Percentiles rank a stretch among this genome's conserved stretches.
phyloP scores from a whole-genome alignment of 2,888 invertebrate genomes.

The Lycaena phlaeas region DNA sequence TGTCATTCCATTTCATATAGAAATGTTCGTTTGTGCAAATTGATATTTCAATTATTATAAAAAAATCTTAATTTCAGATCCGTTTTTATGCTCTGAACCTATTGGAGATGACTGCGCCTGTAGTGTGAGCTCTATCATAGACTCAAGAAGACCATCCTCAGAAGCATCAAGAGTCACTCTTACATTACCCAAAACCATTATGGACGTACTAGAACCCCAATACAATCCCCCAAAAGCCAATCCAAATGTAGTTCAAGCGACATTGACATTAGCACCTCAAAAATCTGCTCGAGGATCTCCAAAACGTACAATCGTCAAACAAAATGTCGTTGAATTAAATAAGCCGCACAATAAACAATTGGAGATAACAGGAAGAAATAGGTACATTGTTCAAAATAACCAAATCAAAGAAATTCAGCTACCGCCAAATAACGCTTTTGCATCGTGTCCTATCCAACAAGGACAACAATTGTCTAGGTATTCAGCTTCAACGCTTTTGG shows the following conservation, averaged over 20 bases:
- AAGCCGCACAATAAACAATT: slow-evolving; percentile 60
- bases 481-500: slow-evolving; percentile 73
- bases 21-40: too few relatives aligned
- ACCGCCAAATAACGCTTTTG: slow-evolving; percentile 53
- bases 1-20: not conserved
- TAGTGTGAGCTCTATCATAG: slow-evolving; percentile 77
- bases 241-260: slow-evolving; percentile 74
- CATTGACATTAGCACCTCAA: slow-evolving; percentile 76
- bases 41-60: not conserved
- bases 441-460: slow-evolving; percentile 58
- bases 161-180: slow-evolving; percentile 70
- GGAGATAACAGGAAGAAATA: slow-evolving; percentile 61
- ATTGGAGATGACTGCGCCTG: slow-evolving; percentile 78
- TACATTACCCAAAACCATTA: slow-evolving; percentile 65
- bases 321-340: slow-evolving; percentile 50
- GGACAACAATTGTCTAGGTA: slow-evolving; percentile 70
- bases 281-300: slow-evolving; percentile 60
- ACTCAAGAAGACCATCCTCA: slow-evolving; percentile 74
- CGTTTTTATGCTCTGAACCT: slow-evolving; percentile 67
- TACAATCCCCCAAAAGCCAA: slow-evolving; percentile 65
- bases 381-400: slow-evolving; percentile 68
- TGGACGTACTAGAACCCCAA: slow-evolving; percentile 72
- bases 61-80: slow-evolving; percentile 47
- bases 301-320: slow-evolving; percentile 59
- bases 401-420: slow-evolving; percentile 68